These are phyloP conservation scores for Xenopus borealis DNA, from an alignment of 2,113 vertebrate species.

Conservation along the genomic window DNA sequence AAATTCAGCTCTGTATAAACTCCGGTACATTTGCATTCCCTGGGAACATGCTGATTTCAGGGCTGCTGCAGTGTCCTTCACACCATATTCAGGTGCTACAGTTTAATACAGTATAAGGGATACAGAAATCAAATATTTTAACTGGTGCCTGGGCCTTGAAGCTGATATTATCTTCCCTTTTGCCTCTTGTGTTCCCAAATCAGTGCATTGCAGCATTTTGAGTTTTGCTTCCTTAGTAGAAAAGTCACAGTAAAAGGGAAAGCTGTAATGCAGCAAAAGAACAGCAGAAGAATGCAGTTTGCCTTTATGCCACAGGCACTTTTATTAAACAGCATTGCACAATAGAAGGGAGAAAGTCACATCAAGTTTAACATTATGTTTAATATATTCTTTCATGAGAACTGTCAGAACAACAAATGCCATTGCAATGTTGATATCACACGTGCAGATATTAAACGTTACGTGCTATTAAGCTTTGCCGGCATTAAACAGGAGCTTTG, in stretches of 20 bases:
- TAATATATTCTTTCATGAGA: too few relatives aligned
- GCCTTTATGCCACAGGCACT: too few relatives aligned
- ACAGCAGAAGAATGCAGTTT: constrained; percentile 27
- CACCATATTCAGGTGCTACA: not conserved
- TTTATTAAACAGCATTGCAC: too few relatives aligned
- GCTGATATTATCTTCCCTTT: constrained; percentile 17
- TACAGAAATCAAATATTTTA: not conserved
- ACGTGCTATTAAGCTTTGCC: too few relatives aligned
- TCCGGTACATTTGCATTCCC: not conserved
- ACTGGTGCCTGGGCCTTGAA: not conserved
- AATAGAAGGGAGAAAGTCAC: too few relatives aligned
- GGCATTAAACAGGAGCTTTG: too few relatives aligned
- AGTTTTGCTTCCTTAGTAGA: constrained; percentile 49
- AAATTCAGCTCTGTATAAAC: not conserved
- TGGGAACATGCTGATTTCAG: constrained; percentile 4
- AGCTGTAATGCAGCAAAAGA: constrained; percentile 44
- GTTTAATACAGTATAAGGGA: not conserved
- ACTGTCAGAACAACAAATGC: too few relatives aligned
- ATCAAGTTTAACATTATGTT: too few relatives aligned
- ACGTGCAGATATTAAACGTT: too few relatives aligned
- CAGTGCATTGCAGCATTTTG: constrained; percentile 68
- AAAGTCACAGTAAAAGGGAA: constrained; percentile 44
- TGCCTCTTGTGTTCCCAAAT: constrained; percentile 44
- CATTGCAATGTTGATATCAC: too few relatives aligned
- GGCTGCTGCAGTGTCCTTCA: constrained; percentile 41